These are phyloP conservation scores for Rhyacophila evoluta DNA, from an alignment of 2,888 invertebrate genomes.

Conservation along the genomic window DNA sequence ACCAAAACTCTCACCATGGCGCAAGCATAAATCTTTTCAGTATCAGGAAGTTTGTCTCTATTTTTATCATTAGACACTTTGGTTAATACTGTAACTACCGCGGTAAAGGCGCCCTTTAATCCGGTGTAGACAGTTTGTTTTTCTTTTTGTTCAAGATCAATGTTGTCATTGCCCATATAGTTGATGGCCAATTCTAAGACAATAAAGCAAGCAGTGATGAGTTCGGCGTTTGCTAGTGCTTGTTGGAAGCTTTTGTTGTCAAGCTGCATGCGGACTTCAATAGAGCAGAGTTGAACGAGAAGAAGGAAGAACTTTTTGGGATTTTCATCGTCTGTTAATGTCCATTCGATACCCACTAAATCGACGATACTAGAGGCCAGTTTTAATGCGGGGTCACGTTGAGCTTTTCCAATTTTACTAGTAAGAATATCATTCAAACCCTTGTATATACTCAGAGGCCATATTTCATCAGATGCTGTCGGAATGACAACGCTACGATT, in stretches of 20 bases:
- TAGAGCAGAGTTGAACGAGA: constrained; percentile 86
- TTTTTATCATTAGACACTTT: constrained; percentile 82
- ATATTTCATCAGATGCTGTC: constrained; percentile 78
- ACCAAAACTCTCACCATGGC: constrained; percentile 86
- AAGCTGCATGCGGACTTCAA: constrained; percentile 94
- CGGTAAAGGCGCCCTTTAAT: constrained; percentile 88
- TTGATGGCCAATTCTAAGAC: constrained; percentile 84
- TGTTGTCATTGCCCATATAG: constrained; percentile 82
- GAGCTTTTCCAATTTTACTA: constrained; percentile 88
- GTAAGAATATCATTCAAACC: constrained; percentile 86
- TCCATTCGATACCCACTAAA: constrained; percentile 87
- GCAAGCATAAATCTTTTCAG: constrained; percentile 84
- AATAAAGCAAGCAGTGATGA: constrained; percentile 86
- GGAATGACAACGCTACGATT: constrained; percentile 75
- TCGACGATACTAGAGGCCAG: constrained; percentile 85
- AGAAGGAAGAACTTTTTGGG: constrained; percentile 86
- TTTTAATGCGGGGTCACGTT: constrained; percentile 89
- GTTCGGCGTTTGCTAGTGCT: constrained; percentile 79
- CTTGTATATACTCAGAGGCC: constrained; percentile 86
- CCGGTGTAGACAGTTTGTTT: constrained; percentile 92
- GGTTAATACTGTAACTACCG: constrained; percentile 79
- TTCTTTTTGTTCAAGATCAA: constrained; percentile 90
- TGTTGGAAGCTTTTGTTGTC: constrained; percentile 88
- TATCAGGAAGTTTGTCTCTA: constrained; percentile 75
- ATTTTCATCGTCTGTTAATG: constrained; percentile 80